These are phyloP conservation scores for Micropoecilia bifurca DNA, from an alignment of 2,797 vertebrate species.

Conservation along the genomic window DNA sequence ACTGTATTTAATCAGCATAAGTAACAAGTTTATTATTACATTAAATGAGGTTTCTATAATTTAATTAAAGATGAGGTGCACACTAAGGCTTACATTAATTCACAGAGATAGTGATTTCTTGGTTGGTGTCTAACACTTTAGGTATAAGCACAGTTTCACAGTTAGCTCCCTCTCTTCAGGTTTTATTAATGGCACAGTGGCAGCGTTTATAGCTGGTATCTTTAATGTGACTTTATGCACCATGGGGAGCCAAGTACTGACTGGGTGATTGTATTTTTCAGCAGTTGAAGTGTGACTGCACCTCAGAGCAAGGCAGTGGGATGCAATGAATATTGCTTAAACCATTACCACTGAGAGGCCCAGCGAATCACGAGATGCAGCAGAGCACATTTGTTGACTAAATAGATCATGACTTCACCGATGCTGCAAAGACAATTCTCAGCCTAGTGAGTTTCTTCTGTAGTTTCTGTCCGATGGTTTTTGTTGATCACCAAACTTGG, in stretches of 20 bases:
- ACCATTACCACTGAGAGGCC: conserved; percentile 6
- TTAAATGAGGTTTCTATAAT: conserved; percentile 15
- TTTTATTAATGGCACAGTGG: conserved; percentile 22
- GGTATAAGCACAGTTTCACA: conserved; percentile 1
- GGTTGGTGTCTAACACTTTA: conserved; percentile 1
- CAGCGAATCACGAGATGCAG: conserved; percentile 19
- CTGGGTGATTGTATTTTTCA: conserved; percentile 29
- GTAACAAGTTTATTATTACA: conserved; percentile 17
- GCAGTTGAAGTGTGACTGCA: conserved; percentile 9
- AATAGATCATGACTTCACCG: conserved; percentile 1
- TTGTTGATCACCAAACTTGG: background rate
- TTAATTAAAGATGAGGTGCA: conserved; percentile 25
- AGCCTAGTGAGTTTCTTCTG: background rate
- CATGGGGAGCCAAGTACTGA: conserved; percentile 9
- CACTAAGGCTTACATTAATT: conserved; percentile 19
- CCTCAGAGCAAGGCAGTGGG: conserved; percentile 10
- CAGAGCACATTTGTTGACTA: conserved; percentile 8
- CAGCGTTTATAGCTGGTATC: conserved; percentile 19
- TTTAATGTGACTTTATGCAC: conserved; percentile 17
- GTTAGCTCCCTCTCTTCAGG: background rate
- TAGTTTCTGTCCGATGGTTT: background rate
- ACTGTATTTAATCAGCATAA: background rate
- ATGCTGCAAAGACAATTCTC: conserved; percentile 8
- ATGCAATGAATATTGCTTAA: conserved; percentile 16
- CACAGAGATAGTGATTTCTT: background rate